Base-by-base conservation (phyloP, 2,888 invertebrate species). In the Chesias legatella region DNA sequence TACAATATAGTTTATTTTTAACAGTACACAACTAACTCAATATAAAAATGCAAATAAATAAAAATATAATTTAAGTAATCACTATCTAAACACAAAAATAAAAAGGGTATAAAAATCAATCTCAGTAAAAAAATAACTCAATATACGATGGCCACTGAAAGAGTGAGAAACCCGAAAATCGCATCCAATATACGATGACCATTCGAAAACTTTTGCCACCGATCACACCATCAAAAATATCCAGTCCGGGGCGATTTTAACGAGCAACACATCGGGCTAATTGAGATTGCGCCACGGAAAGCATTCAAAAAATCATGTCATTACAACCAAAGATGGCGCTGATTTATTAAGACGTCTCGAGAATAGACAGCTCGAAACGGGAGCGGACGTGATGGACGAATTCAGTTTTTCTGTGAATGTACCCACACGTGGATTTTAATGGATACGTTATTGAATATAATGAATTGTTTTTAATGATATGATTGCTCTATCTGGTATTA, bases 201-300 rank as follows among this genome's bases (percentile, higher is more conserved):
- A 50, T 8, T 20, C 13, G 24, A 29, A 13, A 27, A 41, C 31
- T 64, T 67, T 43, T 54, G 44, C 17, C 39, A 55, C 13, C 60
- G 58, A 71, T 51, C 55, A 71, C 76, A 78, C 77, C 58, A 50
- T 57, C 67, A 63, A 74, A 79, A 77, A 71, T 68, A 48, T 59
- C 67, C 64, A 74, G 68, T 70, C 64, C 64, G 65, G 59, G 63
- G 60, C 68, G 67, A 79, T 79, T 84, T 84, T 86, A 86, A 86
- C 84, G 81, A 86, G 84, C 73, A 80, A 79, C 75, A 76, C 79
- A 79, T 78, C 73, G 73, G 59, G 74, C 83, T 85, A 86, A 86
- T 86, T 85, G 86, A 82, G 85, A 88, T 84, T 82, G 82, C 84
- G 77, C 83, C 80, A 74, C 65, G 64, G 53, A 58, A 61, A 58